Evolutionary conservation across 2,888 invertebrate species (phyloP).

Genomic region (Caenorhabditis wallacei): DNA sequence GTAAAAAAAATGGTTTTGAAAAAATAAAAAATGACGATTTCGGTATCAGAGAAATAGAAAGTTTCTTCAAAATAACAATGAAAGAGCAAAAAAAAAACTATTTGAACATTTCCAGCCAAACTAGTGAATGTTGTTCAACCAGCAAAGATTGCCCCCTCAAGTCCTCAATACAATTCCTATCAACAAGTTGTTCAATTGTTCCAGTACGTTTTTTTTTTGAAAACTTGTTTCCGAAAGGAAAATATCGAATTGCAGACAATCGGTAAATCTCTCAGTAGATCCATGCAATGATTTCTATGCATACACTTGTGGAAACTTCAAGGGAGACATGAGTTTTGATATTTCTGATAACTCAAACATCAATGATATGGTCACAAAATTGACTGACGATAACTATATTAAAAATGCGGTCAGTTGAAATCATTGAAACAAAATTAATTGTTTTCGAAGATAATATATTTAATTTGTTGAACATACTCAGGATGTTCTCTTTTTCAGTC

Average conservation of each 20-base stretch:
- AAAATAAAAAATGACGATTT: background rate
- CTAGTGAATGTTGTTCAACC: constrained; percentile 40
- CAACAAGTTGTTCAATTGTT: constrained; percentile 62
- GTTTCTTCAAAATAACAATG: too few relatives aligned
- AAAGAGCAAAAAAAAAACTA: too few relatives aligned
- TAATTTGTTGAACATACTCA: too few relatives aligned
- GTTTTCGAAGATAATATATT: background rate
- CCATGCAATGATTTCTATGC: constrained; percentile 78
- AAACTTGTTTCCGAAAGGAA: too few relatives aligned
- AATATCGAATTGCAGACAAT: constrained; percentile 62
- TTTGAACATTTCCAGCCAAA: constrained; percentile 41
- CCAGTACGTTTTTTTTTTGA: constrained; percentile 47
- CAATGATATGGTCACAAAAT: constrained; percentile 59
- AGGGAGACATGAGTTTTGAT: constrained; percentile 67
- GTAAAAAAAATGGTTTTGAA: background rate
- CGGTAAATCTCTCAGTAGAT: constrained; percentile 68
- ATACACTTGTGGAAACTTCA: constrained; percentile 71
- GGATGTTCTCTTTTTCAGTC: constrained; percentile 68
- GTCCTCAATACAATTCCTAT: constrained; percentile 49
- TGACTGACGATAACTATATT: constrained; percentile 60
- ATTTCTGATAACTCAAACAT: constrained; percentile 66
- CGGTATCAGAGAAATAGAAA: background rate
- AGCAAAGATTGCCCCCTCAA: constrained; percentile 10
- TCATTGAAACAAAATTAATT: constrained; percentile 1
- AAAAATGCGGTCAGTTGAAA: constrained; percentile 49